Percentiles rank a stretch among this genome's conserved stretches.
These are phyloP conservation scores for Aricia artaxerxes DNA, from an alignment of 2,888 invertebrate species.

Conservation along the genomic window DNA sequence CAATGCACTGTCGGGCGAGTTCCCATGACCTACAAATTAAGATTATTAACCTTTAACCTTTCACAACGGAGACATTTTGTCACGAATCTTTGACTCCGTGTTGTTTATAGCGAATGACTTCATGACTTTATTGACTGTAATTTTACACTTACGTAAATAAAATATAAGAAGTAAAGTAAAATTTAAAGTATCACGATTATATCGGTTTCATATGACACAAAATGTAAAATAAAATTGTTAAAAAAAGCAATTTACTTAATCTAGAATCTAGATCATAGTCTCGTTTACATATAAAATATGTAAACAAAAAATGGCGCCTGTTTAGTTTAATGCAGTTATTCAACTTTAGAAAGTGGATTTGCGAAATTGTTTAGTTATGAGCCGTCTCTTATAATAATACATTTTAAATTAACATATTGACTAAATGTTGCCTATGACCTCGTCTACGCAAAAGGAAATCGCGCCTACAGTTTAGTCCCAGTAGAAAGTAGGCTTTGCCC, in stretches of 20 bases:
- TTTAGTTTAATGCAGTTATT: neutral
- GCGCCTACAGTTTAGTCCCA: neutral
- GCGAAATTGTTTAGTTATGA: neutral
- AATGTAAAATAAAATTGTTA: neutral
- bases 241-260: neutral
- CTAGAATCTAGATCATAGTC: neutral
- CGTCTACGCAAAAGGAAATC: neutral
- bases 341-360: constrained; percentile 27
- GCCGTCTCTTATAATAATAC: neutral
- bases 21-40: constrained; percentile 12
- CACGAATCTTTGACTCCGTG: neutral
- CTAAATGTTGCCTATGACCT: neutral
- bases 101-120: neutral
- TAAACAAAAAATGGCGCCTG: neutral
- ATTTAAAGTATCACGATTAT: neutral
- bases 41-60: constrained; percentile 18
- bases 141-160: neutral
- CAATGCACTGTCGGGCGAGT: neutral
- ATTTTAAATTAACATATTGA: neutral
- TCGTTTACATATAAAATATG: neutral
- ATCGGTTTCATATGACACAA: neutral
- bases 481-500: too few relatives aligned
- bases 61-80: neutral
- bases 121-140: neutral
- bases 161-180: neutral